Base-by-base conservation (phyloP, 2,888 invertebrate species). In the Rhagonycha fulva region DNA sequence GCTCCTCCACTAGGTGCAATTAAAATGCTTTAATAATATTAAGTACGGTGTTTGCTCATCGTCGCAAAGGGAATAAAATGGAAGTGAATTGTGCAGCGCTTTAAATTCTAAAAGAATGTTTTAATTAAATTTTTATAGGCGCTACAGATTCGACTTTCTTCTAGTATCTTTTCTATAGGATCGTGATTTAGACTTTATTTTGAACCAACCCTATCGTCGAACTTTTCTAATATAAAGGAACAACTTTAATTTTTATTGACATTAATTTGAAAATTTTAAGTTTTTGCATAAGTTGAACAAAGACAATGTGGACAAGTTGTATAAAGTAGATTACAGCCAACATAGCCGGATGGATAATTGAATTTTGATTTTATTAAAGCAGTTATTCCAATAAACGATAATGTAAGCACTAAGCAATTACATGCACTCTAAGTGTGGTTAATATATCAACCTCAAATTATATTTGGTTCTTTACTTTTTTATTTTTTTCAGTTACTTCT, bases 71-170 rank as follows among this genome's bases (percentile, higher is more conserved):
- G 69, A 76, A 62, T 32, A 68, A 73, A 77, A 77, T 61, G 47
- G 74, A 68, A 70, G 73, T 74, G 73, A 74, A 71, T 71, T 74
- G 71, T 77, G 61, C 71, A 74, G 71, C 71, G 74, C 74, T 77
- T 76, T 74, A 74, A 71, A 77, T 77, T 71, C 69, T 72, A 75
- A 78, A 78, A 76, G 78, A 78, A 78, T 78, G 78, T 78, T 78
- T 78, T 78, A 78, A 78, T 78, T 78, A 78, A 78, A 78, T 78
- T 78, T 78, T 78, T 75, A 72, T 78, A 72, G 75, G 73, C 70
- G 30, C 70, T 70, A 72, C 66, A 67, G 60, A 61, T 75, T 71
- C 30, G 14, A 14, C 62, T 32, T 26, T 72, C 68, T 63, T 68
- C n/a, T 26, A 26, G 24, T 66, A 66, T 66, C 23, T 66, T 66